These are phyloP conservation scores for Choloepus hoffmanni DNA, from an alignment of 2,113 vertebrate genomes.

Conservation along the genomic window DNA sequence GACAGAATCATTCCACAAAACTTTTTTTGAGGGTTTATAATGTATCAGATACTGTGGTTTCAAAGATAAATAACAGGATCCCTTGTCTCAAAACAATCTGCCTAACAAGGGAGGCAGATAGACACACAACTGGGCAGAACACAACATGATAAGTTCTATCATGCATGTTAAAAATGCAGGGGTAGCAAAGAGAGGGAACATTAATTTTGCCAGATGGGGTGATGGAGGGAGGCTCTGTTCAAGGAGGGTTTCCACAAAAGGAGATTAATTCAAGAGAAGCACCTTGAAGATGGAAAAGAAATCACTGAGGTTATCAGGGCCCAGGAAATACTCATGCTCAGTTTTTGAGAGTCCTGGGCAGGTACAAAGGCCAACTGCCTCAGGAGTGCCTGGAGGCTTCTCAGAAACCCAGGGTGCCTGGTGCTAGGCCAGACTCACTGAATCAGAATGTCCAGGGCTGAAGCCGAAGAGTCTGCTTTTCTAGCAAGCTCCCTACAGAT, in stretches of 20 bases:
- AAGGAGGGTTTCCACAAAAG: neutral
- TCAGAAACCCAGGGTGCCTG: neutral
- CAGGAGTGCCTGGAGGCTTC: neutral
- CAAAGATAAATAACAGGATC: neutral
- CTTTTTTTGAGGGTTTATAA: neutral
- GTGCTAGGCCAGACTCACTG: neutral
- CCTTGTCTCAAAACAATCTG: neutral
- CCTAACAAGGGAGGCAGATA: neutral
- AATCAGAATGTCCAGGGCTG: neutral
- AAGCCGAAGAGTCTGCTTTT: neutral
- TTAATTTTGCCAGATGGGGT: neutral
- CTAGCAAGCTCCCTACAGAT: neutral
- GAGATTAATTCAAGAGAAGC: neutral
- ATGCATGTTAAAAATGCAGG: neutral
- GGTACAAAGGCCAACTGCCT: neutral
- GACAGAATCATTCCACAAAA: too few species aligned
- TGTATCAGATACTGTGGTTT: neutral
- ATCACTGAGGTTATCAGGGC: neutral
- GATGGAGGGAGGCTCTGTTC: neutral
- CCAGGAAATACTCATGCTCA: neutral
- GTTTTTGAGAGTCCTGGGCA: neutral
- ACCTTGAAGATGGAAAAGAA: conserved; percentile 31
- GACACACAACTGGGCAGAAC: neutral
- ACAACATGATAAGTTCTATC: neutral
- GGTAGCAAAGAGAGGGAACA: neutral